Evolutionary conservation across 1,140 invertebrate species (phyloP).

Genomic region (Bombus polaris): DNA sequence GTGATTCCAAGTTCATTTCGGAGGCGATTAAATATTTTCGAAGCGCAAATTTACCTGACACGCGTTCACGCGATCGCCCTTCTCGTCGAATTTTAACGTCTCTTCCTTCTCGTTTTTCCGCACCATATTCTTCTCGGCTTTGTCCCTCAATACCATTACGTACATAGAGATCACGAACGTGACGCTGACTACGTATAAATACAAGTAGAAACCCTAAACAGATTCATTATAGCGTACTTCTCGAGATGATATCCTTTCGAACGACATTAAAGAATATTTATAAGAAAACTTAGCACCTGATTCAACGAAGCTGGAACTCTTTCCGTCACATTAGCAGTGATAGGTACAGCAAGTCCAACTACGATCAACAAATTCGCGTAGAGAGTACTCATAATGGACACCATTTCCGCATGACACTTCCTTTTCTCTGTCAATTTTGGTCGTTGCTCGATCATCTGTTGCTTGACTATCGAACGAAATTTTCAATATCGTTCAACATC

Average conservation of each 20-base stretch:
- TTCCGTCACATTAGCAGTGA: conserved; percentile 87
- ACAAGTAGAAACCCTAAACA: conserved; percentile 92
- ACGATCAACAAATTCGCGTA: conserved; percentile 92
- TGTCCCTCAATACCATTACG: conserved; percentile 87
- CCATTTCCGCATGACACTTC: conserved; percentile 74
- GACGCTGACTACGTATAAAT: conserved; percentile 90
- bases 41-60: conserved; percentile 41
- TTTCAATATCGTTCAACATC: neutral
- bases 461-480: conserved; percentile 24
- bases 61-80: neutral
- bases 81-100: conserved; percentile 42
- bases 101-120: conserved; percentile 69
- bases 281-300: conserved; percentile 76
- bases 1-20: neutral
- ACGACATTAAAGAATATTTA: neutral
- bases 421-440: conserved; percentile 46
- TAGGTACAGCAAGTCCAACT: conserved; percentile 88
- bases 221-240: neutral
- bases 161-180: conserved; percentile 92
- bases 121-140: conserved; percentile 80
- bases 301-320: conserved; percentile 86
- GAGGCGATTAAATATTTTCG: conserved; percentile 16
- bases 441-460: conserved; percentile 2
- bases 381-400: conserved; percentile 87
- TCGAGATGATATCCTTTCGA: neutral